Evolutionary conservation across 1,140 invertebrate genomes (phyloP).

Genomic region (Cyclina sinensis): DNA sequence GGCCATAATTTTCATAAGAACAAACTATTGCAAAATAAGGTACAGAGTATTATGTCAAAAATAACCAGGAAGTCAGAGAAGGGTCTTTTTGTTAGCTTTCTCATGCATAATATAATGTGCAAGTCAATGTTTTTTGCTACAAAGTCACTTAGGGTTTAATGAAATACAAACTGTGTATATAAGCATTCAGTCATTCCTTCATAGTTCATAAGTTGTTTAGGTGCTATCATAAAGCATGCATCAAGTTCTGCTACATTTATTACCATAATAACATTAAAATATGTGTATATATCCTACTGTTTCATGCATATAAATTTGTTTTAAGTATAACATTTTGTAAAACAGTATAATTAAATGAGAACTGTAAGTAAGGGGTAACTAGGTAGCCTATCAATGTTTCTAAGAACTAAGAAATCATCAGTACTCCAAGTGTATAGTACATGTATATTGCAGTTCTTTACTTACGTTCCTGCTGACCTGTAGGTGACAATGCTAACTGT

Average conservation of each 20-base stretch:
- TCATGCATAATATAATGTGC: too few relatives aligned
- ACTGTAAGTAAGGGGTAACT: background rate
- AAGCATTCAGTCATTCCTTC: too few relatives aligned
- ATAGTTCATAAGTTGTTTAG: too few relatives aligned
- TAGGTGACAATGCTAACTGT: background rate
- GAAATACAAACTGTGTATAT: too few relatives aligned
- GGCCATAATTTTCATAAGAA: too few relatives aligned
- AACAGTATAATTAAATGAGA: background rate
- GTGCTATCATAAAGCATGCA: background rate
- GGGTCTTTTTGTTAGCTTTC: too few relatives aligned
- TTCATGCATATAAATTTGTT: background rate
- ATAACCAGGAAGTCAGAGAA: too few relatives aligned
- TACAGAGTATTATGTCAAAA: too few relatives aligned
- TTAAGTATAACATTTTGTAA: background rate
- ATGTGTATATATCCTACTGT: background rate
- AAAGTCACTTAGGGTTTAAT: too few relatives aligned
- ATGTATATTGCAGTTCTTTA: background rate
- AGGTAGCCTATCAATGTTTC: background rate
- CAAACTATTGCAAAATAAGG: too few relatives aligned
- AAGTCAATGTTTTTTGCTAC: too few relatives aligned
- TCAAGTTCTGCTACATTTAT: too few relatives aligned
- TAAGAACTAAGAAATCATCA: background rate
- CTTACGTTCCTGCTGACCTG: slow-evolving; percentile 7
- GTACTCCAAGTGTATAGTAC: background rate
- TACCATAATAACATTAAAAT: background rate